These are phyloP conservation scores for Phaetusa simplex DNA, from an alignment of 2,113 vertebrate species.

Conservation along the genomic window DNA sequence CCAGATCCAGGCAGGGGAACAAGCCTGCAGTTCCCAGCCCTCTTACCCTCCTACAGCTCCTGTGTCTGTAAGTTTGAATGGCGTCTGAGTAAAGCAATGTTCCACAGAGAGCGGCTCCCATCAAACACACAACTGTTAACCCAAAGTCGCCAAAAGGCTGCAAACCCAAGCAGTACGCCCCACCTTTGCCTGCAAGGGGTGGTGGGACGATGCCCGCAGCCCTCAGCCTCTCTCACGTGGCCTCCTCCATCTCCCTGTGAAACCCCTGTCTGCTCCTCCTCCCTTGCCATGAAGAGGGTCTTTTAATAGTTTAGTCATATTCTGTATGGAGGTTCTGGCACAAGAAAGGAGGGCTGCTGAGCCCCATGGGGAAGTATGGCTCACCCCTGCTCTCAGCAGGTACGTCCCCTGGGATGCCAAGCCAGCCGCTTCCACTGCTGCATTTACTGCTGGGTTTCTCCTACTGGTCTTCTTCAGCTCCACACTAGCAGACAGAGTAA, in stretches of 20 bases:
- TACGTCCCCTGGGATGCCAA: fast-evolving
- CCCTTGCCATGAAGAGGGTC: neutral
- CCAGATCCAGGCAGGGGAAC: neutral
- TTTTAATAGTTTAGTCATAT: neutral
- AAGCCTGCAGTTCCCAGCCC: neutral
- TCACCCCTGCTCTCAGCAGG: neutral
- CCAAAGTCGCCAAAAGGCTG: neutral
- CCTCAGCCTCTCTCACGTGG: neutral
- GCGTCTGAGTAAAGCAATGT: neutral
- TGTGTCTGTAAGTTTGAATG: fast-evolving
- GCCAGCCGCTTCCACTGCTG: neutral
- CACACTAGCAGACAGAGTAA: neutral
- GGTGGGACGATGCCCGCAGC: neutral
- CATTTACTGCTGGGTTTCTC: neutral
- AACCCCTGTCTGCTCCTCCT: neutral
- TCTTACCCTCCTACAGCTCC: neutral
- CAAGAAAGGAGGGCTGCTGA: neutral
- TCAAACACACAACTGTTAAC: neutral
- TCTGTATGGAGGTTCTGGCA: fast-evolving
- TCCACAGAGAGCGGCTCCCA: neutral
- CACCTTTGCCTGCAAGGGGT: neutral
- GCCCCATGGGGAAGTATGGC: neutral
- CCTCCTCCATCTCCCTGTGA: neutral
- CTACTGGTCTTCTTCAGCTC: neutral
- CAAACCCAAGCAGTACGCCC: neutral